Evolutionary conservation across 2,113 vertebrate species (phyloP), one percentile per base, ranked within the genome.

Genomic region (Sinosuthora webbiana): DNA sequence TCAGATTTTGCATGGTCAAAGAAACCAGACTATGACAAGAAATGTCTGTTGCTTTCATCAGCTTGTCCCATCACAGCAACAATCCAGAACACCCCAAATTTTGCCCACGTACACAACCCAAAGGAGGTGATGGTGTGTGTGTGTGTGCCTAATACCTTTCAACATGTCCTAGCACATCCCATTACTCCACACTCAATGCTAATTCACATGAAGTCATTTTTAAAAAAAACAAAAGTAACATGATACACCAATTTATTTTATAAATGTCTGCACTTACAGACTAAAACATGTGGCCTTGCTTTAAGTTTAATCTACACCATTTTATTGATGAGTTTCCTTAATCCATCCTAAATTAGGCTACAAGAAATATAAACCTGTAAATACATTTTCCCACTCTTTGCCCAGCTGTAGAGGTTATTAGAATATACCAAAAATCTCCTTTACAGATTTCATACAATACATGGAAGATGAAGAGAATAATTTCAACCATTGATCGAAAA

Each of bases 201-300:
- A 87, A 90, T 63, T 93, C 90, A 94, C 63, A 84, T 93, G 45
- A 95, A 90, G 60, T 90, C 47, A 85, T 79, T 83, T 83, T 82
- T 50, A 88, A 94, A 95, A 90, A 89, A 95, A 94, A 86, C 90
- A 93, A 85, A 92, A 92, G 90, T 59, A 96, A 93, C 55, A 62
- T 6, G 74, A 96, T 95, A 76, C 2, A 76, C 5, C n/a, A 42
- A 90, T 87, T 85, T 70, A 64, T 73, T 90, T 88, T 83, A 86
- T 50, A 60, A 60, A 65, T 76, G 64, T 77, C 82, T 84, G 60
- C 67, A 86, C 82, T 91, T 79, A 79, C 41, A 79, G 67, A 81
- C 42, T 56, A 55, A 90, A 86, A 65, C 59, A 82, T 77, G 56
- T 68, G 88, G 57, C 82, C 82, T 89, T 87, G 82, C 35, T 93